Evolutionary conservation across 2,888 invertebrate genomes (phyloP).

Genomic region (Electrophaes corylata): DNA sequence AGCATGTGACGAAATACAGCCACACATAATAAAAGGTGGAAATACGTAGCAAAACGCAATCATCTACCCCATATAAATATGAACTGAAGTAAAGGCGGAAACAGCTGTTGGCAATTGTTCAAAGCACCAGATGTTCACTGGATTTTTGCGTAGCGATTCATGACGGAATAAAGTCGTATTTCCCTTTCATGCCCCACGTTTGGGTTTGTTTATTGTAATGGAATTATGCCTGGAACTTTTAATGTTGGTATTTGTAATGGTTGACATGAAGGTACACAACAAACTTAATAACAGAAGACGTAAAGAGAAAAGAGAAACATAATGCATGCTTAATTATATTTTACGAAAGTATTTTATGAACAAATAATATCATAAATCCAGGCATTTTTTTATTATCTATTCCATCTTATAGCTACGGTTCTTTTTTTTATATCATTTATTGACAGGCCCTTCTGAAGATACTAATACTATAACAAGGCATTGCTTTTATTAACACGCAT

Average conservation of each 20-base stretch:
- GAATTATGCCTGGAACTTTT: constrained; percentile 8
- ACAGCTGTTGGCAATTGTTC: constrained; percentile 67
- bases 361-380: too few species aligned
- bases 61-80: constrained; percentile 22
- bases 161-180: constrained; percentile 31
- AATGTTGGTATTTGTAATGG: not conserved
- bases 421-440: too few species aligned
- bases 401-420: too few species aligned
- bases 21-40: not conserved
- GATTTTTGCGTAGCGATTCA: constrained; percentile 37
- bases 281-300: too few species aligned
- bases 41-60: constrained; percentile 5
- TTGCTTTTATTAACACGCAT: too few species aligned
- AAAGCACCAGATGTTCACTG: constrained; percentile 53
- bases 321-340: too few species aligned
- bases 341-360: too few species aligned
- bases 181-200: constrained; percentile 27
- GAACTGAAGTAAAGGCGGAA: constrained; percentile 40
- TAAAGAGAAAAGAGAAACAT: too few species aligned
- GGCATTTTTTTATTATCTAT: too few species aligned
- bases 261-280: too few species aligned
- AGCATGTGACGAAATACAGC: not conserved
- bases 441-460: too few species aligned
- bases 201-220: constrained; percentile 26
- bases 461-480: too few species aligned